A percentile compares a stretch with the other conserved stretches of the same genome.
phyloP scores from a whole-genome alignment of 1,140 invertebrate genomes.

The Latrodectus geometricus region DNA sequence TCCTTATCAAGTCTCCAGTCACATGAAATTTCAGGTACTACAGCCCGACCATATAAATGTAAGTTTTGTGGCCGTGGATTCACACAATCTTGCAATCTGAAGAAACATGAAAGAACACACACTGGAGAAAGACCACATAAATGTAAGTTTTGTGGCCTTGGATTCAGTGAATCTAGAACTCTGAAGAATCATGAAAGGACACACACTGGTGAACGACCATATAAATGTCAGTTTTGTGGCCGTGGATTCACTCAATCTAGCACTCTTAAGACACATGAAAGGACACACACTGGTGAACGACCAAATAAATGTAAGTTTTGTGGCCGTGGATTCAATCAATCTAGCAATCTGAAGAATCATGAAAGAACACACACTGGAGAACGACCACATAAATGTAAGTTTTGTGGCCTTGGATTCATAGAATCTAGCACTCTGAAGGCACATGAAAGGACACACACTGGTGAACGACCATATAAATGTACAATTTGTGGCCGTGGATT shows the following conservation, averaged over 20 bases:
- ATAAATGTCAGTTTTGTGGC: constrained; percentile 68
- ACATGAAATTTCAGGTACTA: constrained; percentile 62
- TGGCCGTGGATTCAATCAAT: background rate
- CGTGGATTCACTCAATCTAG: constrained; percentile 68
- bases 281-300: background rate
- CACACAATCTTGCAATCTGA: background rate
- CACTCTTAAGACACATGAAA: constrained; percentile 68
- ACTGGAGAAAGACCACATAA: too few relatives aligned
- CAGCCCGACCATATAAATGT: background rate
- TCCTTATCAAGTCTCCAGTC: too few relatives aligned
- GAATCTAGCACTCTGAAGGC: too few relatives aligned
- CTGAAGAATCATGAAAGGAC: background rate
- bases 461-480: too few relatives aligned
- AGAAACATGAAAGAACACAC: too few relatives aligned
- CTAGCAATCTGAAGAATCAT: background rate
- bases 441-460: background rate
- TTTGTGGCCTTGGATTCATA: too few relatives aligned
- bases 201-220: too few relatives aligned
- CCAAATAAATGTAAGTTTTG: background rate
- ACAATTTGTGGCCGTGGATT: background rate
- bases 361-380: too few relatives aligned
- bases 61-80: background rate
- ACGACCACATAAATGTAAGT: too few relatives aligned
- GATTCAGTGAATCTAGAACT: too few relatives aligned
- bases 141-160: too few relatives aligned